phyloP scores from a whole-genome alignment of 1,140 invertebrate species.

The Babylonia areolata region DNA sequence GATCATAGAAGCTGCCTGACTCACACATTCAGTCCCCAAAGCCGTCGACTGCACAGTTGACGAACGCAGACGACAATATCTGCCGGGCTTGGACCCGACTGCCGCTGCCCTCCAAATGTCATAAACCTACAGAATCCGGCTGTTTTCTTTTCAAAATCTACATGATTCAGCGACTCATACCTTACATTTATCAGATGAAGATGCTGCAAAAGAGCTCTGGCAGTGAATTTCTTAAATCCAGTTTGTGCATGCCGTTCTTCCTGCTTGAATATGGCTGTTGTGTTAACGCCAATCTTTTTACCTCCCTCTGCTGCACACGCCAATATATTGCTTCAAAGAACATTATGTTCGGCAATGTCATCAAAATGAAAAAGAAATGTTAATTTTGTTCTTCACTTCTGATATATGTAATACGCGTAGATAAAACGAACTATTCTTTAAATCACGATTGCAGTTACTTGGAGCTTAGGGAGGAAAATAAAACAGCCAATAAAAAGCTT shows the following conservation, averaged over 20 bases:
- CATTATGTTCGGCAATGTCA: neutral
- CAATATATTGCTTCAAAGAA: neutral
- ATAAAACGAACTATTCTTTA: too few species aligned
- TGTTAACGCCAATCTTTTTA: slow-evolving; percentile 24
- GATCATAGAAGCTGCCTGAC: neutral
- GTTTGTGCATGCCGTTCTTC: slow-evolving; percentile 23
- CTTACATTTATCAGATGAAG: neutral
- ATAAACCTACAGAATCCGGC: neutral
- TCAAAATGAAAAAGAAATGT: neutral
- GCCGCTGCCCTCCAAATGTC: too few species aligned
- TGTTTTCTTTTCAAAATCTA: neutral
- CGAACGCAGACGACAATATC: slow-evolving; percentile 19
- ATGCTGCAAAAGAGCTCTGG: neutral
- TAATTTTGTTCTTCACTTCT: too few species aligned
- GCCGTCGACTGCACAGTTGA: neutral
- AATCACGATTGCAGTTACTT: too few species aligned
- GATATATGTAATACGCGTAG: too few species aligned
- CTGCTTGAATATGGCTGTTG: slow-evolving; percentile 36
- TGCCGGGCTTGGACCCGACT: neutral
- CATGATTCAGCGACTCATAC: slow-evolving; percentile 18
- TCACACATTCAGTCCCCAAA: neutral
- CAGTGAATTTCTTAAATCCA: slow-evolving; percentile 15
- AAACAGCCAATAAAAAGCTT: slow-evolving; percentile 36
- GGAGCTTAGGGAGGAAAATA: slow-evolving; percentile 34
- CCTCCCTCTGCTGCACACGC: slow-evolving; percentile 1